Conservation (phyloP, 2,888 invertebrate species). For the Apodemia zela region DNA sequence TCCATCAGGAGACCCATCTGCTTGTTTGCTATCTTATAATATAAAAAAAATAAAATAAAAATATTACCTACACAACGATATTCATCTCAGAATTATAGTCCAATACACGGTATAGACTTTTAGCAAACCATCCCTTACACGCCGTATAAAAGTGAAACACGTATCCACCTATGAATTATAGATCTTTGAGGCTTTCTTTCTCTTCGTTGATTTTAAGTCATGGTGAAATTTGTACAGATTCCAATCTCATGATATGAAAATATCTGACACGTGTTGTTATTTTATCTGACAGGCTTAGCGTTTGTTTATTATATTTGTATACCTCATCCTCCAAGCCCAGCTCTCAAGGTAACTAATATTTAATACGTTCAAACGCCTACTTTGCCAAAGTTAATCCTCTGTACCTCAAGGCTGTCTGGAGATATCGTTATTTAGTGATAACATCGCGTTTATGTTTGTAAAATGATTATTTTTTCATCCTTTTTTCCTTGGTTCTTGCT, state of each 20-base stretch:
- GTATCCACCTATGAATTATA: too few relatives aligned
- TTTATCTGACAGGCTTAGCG: background rate
- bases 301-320: background rate
- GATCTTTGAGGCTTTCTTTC: too few relatives aligned
- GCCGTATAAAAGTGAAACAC: too few relatives aligned
- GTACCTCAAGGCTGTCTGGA: conserved; percentile 7
- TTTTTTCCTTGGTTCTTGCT: background rate
- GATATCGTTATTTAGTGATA: conserved; percentile 1
- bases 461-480: conserved; percentile 4
- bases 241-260: background rate
- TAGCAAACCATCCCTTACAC: too few relatives aligned
- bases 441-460: background rate
- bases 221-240: background rate
- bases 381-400: conserved; percentile 10
- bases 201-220: background rate
- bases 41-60: too few relatives aligned
- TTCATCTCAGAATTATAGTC: too few relatives aligned
- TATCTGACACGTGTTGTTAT: background rate
- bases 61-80: too few relatives aligned
- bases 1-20: too few relatives aligned
- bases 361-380: conserved; percentile 2
- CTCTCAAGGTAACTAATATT: conserved; percentile 9
- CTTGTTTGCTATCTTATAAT: too few relatives aligned
- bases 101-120: too few relatives aligned
- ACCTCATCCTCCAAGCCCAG: background rate